Evolutionary conservation across 2,888 invertebrate species (phyloP).

Genomic region (Mimachlamys varia): DNA sequence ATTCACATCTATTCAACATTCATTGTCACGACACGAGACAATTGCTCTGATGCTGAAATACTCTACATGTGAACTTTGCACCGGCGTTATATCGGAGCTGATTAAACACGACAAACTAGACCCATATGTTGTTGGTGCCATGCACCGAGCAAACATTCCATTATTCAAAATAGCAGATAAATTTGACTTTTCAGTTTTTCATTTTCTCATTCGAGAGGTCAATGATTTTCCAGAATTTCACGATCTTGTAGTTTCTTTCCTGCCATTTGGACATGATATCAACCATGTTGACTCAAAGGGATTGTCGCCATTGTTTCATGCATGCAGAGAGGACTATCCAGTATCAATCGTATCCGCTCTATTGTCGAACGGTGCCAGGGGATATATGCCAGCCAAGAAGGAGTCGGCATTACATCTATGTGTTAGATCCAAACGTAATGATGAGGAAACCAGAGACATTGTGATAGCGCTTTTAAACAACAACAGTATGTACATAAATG

Average conservation of each 20-base stretch:
- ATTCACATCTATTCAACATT: background rate
- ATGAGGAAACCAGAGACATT: background rate
- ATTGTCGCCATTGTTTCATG: background rate
- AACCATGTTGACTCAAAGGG: background rate
- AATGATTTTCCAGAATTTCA: background rate
- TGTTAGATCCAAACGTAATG: background rate
- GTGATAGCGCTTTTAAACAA: background rate
- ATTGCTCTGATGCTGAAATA: background rate
- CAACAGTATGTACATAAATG: background rate
- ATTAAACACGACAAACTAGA: background rate
- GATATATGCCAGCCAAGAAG: background rate
- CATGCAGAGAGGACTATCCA: background rate
- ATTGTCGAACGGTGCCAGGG: background rate
- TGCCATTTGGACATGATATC: background rate
- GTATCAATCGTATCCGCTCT: background rate
- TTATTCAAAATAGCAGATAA: background rate
- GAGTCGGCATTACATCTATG: background rate
- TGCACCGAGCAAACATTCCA: background rate
- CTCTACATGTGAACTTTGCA: background rate
- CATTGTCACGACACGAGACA: background rate
- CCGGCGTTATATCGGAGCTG: background rate
- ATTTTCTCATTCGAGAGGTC: background rate
- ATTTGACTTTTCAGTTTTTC: background rate
- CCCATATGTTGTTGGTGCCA: background rate
- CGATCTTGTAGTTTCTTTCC: background rate